Conservation (phyloP, 2,797 vertebrate genomes). For the Phoebastria nigripes region DNA sequence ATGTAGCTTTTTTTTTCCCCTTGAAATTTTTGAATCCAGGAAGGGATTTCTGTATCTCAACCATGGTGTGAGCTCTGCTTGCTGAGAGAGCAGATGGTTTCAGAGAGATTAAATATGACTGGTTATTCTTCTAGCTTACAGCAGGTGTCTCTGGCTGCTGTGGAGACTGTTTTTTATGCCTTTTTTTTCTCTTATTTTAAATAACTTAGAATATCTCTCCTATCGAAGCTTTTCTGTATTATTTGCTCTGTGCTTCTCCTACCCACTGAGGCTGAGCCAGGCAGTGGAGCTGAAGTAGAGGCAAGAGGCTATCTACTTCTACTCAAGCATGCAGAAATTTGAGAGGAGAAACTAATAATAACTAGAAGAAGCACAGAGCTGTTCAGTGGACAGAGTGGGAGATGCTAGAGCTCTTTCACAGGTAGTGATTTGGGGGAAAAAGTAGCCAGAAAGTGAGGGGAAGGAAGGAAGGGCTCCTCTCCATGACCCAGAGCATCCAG, state of each 20-base stretch:
- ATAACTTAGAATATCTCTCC: background rate
- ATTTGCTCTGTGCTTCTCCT: background rate
- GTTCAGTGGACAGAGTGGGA: background rate
- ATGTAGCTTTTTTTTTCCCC: background rate
- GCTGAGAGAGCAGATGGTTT: background rate
- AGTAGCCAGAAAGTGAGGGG: background rate
- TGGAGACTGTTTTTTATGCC: background rate
- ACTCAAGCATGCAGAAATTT: background rate
- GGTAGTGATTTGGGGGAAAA: background rate
- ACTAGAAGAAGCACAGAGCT: background rate
- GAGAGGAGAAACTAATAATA: background rate
- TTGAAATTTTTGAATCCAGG: background rate
- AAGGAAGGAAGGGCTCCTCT: background rate
- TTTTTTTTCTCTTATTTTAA: background rate
- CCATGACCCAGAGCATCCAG: background rate
- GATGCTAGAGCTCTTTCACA: background rate
- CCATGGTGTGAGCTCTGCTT: background rate
- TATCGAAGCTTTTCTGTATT: background rate
- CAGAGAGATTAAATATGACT: background rate
- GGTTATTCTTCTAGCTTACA: background rate
- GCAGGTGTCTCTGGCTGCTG: background rate
- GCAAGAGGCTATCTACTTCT: background rate
- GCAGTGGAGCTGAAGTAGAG: background rate
- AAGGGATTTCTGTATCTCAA: background rate
- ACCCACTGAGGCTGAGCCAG: background rate